Conservation (phyloP, 2,113 vertebrate species). For the Silurus meridionalis region DNA sequence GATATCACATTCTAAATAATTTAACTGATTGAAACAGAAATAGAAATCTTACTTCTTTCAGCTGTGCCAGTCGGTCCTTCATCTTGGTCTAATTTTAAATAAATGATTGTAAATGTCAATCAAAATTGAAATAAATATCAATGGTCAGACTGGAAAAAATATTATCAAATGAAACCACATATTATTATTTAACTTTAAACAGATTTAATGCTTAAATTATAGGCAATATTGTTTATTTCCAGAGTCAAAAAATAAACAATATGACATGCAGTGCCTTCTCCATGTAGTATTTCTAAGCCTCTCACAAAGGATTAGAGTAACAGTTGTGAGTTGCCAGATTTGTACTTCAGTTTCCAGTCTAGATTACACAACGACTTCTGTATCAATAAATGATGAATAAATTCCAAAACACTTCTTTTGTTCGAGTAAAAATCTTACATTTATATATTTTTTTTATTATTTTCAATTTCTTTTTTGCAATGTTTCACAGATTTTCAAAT, state of each 20-base stretch:
- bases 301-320: conserved; percentile 74
- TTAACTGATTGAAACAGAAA: neutral
- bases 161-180: neutral
- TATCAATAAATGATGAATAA: neutral
- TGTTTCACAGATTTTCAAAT: neutral
- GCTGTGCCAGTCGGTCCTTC: conserved; percentile 93
- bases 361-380: neutral
- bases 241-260: conserved; percentile 44
- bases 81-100: conserved; percentile 65
- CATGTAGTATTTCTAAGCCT: conserved; percentile 68
- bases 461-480: neutral
- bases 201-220: conserved; percentile 12
- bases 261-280: conserved; percentile 50
- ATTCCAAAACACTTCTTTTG: neutral
- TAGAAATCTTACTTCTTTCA: conserved; percentile 81
- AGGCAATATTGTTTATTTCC: neutral
- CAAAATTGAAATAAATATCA: neutral
- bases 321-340: conserved; percentile 56
- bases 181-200: neutral
- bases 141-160: neutral
- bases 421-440: neutral
- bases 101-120: neutral
- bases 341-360: too few relatives aligned
- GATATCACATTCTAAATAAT: neutral
- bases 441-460: neutral